Evolutionary conservation across 1,140 invertebrate genomes (phyloP).

Genomic region (Procambarus virginalis): DNA sequence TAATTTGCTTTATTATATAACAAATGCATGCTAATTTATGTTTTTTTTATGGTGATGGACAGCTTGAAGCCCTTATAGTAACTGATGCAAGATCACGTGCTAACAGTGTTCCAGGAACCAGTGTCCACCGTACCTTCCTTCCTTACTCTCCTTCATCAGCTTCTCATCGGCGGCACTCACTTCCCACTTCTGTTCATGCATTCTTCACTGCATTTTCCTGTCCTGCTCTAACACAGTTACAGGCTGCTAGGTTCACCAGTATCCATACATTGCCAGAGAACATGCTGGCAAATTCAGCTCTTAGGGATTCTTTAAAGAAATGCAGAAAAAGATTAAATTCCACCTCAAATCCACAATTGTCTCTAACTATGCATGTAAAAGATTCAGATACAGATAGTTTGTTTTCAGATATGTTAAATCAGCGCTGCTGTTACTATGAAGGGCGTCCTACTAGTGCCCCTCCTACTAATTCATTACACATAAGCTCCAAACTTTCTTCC

Average conservation of each 20-base stretch:
- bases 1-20: neutral
- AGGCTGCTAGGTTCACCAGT: neutral
- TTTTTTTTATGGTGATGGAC: slow-evolving; percentile 32
- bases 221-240: slow-evolving; percentile 40
- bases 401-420: slow-evolving; percentile 34
- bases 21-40: slow-evolving; percentile 16
- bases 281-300: neutral
- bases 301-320: slow-evolving; percentile 5
- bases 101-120: slow-evolving; percentile 6
- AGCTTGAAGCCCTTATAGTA: slow-evolving; percentile 41
- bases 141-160: slow-evolving; percentile 37
- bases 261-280: neutral
- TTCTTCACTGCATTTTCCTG: slow-evolving; percentile 60
- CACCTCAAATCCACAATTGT: slow-evolving; percentile 46
- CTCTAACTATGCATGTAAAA: slow-evolving; percentile 33
- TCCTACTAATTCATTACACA: neutral
- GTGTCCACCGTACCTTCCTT: slow-evolving; percentile 6
- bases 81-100: neutral
- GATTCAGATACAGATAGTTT: slow-evolving; percentile 47
- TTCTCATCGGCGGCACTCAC: neutral
- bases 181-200: slow-evolving; percentile 37
- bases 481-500: neutral
- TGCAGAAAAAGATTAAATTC: slow-evolving; percentile 24
- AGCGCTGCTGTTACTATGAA: slow-evolving; percentile 34
- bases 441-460: slow-evolving; percentile 7